Conservation (phyloP, 2,797 vertebrate species). For the Hafferia zeledoni region DNA sequence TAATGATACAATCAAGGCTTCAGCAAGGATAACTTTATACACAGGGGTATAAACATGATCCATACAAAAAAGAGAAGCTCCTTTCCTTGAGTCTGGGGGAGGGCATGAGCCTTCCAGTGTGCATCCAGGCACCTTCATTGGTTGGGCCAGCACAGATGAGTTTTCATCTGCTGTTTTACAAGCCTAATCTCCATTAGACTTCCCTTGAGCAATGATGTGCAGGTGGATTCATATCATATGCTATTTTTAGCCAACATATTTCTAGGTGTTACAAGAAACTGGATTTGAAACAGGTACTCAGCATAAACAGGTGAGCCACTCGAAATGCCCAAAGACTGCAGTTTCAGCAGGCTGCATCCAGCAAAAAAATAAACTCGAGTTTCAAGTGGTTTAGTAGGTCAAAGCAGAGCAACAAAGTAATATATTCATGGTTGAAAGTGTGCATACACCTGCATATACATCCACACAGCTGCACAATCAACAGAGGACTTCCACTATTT, state of each 20-base stretch:
- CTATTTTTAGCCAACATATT: background rate
- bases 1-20: background rate
- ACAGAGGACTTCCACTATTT: background rate
- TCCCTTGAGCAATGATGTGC: background rate
- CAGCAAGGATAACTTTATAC: background rate
- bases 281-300: conserved; percentile 6
- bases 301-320: background rate
- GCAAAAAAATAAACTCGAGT: background rate
- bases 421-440: background rate
- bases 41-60: background rate
- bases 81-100: background rate
- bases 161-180: background rate
- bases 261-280: background rate
- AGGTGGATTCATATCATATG: background rate
- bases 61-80: background rate
- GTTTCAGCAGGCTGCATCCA: background rate
- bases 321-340: background rate
- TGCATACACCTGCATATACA: conserved; percentile 10
- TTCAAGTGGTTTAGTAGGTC: conserved; percentile 29
- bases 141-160: background rate
- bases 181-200: background rate
- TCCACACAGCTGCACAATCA: conserved; percentile 16
- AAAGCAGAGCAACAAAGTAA: conserved; percentile 32
- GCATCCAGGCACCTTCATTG: rapidly evolving
- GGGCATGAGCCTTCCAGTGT: background rate